Evolutionary conservation across 2,888 invertebrate genomes (phyloP).

Genomic region (Neoitamus cyanurus): DNA sequence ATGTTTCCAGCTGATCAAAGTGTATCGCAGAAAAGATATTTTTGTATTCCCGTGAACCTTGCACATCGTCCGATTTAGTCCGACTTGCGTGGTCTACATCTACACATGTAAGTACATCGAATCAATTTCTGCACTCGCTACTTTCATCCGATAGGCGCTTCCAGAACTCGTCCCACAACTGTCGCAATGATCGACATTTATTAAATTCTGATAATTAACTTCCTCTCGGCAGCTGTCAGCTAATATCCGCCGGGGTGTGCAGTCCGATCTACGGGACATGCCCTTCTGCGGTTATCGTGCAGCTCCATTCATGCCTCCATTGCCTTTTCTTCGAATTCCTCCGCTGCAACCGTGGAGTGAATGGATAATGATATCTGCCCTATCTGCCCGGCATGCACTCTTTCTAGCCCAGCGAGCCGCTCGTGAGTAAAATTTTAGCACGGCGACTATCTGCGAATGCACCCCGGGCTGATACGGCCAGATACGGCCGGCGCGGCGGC

Average conservation of each 20-base stretch:
- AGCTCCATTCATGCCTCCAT: neutral
- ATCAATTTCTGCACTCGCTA: neutral
- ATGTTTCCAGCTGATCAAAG: too few species aligned
- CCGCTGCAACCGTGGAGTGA: neutral
- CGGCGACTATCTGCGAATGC: neutral
- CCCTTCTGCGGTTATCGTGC: neutral
- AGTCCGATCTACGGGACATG: neutral
- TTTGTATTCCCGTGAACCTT: neutral
- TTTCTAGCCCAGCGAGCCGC: neutral
- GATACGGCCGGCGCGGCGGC: neutral
- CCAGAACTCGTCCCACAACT: constrained; percentile 21
- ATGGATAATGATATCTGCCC: constrained; percentile 36
- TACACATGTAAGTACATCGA: neutral
- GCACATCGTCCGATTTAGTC: neutral
- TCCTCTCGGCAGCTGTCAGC: constrained; percentile 11
- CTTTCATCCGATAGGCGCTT: neutral
- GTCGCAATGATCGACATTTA: constrained; percentile 34
- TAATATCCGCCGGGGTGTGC: constrained; percentile 6
- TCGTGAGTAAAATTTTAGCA: neutral
- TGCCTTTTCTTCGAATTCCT: constrained; percentile 11
- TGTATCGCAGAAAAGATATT: neutral
- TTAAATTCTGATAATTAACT: constrained; percentile 37
- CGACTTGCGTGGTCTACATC: neutral
- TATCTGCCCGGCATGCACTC: neutral
- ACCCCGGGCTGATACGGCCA: neutral